Evolutionary conservation across 2,797 vertebrate species (phyloP).

Genomic region (Fistularia commersonii): DNA sequence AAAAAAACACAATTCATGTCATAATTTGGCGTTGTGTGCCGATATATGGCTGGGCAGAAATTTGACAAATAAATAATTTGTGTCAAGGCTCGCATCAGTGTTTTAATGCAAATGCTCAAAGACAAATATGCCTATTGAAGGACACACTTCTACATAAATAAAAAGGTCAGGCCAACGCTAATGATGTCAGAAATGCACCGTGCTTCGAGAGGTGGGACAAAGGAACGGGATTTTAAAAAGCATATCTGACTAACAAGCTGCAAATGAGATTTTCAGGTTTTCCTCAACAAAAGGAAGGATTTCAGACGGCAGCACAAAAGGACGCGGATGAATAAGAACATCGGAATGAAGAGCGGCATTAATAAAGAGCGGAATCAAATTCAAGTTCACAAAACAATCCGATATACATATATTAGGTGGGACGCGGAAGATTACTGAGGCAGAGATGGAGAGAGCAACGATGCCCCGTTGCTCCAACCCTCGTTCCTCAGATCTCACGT

Average conservation of each 20-base stretch:
- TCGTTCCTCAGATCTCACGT: constrained; percentile 60
- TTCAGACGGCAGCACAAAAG: constrained; percentile 4
- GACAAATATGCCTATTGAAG: not conserved
- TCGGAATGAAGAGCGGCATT: not conserved
- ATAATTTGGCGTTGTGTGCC: not conserved
- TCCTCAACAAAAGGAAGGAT: not conserved
- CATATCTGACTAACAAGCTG: no score
- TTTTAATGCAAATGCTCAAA: not conserved
- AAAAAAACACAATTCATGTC: not conserved
- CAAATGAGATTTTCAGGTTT: not conserved
- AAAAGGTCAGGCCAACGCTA: not conserved
- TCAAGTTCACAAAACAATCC: constrained; percentile 16
- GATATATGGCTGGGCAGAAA: not conserved
- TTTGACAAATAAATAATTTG: not conserved
- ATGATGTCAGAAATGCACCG: constrained; percentile 4
- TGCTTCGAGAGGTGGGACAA: not conserved
- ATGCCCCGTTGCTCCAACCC: constrained; percentile 35
- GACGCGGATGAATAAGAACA: constrained; percentile 9
- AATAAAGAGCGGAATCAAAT: constrained; percentile 22
- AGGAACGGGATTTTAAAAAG: not conserved
- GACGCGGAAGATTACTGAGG: constrained; percentile 52
- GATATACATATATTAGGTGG: constrained; percentile 26
- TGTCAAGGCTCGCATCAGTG: not conserved
- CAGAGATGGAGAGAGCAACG: constrained; percentile 23
- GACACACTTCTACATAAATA: not conserved